Conservation (phyloP, 2,113 vertebrate species). For the Columbina picui region DNA sequence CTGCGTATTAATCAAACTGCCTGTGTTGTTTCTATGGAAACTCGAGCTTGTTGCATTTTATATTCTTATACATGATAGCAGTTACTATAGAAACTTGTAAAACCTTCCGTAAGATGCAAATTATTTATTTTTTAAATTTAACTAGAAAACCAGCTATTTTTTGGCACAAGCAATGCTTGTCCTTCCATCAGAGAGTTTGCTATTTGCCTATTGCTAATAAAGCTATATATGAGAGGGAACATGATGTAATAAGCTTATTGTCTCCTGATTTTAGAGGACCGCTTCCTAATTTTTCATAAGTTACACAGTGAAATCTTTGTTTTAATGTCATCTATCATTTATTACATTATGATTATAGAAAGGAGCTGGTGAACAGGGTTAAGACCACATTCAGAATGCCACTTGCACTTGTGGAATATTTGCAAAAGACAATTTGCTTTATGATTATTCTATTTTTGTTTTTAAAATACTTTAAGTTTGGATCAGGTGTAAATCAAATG, state of each 20-base stretch:
- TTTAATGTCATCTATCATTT: not conserved
- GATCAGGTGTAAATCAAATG: not conserved
- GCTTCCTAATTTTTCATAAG: not conserved
- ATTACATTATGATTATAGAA: not conserved
- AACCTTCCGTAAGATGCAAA: slow-evolving; percentile 40
- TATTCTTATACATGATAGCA: slow-evolving; percentile 23
- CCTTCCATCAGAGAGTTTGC: not conserved
- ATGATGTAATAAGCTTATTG: not conserved
- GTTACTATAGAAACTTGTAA: slow-evolving; percentile 68
- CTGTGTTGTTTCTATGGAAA: slow-evolving; percentile 35
- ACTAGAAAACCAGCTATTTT: not conserved
- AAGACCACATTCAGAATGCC: not conserved
- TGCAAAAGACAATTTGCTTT: not conserved
- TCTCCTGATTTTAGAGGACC: not conserved
- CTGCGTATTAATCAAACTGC: slow-evolving; percentile 34
- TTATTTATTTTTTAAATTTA: slow-evolving; percentile 20
- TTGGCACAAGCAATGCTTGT: not conserved
- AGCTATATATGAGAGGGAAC: not conserved
- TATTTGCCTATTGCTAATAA: not conserved
- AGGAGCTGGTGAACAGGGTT: not conserved
- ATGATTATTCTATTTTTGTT: not conserved
- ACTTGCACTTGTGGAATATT: not conserved
- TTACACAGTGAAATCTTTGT: not conserved
- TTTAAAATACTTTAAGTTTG: not conserved
- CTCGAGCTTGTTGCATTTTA: slow-evolving; percentile 11